Evolutionary conservation across 2,113 vertebrate genomes (phyloP), one percentile per base, ranked within the genome.

Genomic region (Halichoerus grypus): DNA sequence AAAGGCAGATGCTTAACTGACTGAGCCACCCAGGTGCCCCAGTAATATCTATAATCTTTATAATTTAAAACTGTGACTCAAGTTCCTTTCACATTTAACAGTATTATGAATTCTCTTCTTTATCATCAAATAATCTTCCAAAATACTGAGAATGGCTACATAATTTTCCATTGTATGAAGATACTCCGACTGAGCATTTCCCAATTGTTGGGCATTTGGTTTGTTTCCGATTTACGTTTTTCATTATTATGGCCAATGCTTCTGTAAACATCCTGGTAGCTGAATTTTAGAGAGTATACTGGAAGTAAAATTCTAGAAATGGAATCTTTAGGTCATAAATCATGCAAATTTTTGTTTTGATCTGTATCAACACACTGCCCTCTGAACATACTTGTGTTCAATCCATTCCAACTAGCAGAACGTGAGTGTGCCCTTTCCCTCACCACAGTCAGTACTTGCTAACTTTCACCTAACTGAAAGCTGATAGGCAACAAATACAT

Each of bases 221-320:
- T 74, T 67, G 3, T 76, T 90, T 90, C 42, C 16, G 59, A 15
- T 33, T 39, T 76, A 36, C 5, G 21, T 10, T 42, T 74, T 88
- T 94, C 31, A 12, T 76, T 85, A 80, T 39, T 67, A 65, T 15
- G 22, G 42, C 24, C 19, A 90, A 36, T 55, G 42, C 2, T 69
- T 76, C 21, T 55, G 1, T 53, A 88, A 79, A 69, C 14, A 76
- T 55, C 1, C 8, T 46, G 55, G 24, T 46, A 55, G 36, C 46
- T 96, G 46, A 59, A 49, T 53, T 77, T 65, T 79, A 76, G 31
- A 63, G n/a, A 5, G 57, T 65, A 55, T 63, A n/a, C 16, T 72
- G n/a, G 24, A 80, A 81, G 39, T 74, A 65, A 91, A 92, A 92
- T 31, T 53, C 61, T 61, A 57, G 36, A 88, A 97, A 77, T 46